Evolutionary conservation across 2,888 invertebrate species (phyloP).

Genomic region (Abrostola tripartita): DNA sequence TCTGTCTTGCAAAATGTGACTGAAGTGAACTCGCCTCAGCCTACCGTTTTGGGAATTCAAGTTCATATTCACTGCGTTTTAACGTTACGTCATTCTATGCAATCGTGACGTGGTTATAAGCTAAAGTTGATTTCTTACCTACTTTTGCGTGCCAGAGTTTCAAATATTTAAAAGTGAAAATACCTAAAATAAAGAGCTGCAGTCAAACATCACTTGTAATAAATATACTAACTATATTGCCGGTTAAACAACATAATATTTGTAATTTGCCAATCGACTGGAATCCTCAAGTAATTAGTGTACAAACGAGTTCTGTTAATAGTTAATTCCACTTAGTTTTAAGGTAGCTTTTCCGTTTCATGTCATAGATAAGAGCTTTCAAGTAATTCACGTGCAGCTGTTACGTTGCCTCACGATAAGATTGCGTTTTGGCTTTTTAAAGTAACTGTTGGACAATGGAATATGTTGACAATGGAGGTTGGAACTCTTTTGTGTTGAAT

Average conservation of each 20-base stretch:
- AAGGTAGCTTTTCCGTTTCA: slow-evolving; percentile 39
- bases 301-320: slow-evolving; percentile 36
- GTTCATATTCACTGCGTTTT: no score
- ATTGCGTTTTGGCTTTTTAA: slow-evolving; percentile 42
- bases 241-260: background rate
- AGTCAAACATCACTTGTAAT: background rate
- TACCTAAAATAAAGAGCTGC: background rate
- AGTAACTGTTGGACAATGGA: slow-evolving; percentile 42
- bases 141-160: no score
- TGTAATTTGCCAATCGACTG: background rate
- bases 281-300: slow-evolving; percentile 19
- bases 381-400: slow-evolving; percentile 45
- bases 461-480: slow-evolving; percentile 28
- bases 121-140: no score
- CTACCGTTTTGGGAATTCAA: no score
- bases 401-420: slow-evolving; percentile 50
- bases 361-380: slow-evolving; percentile 49
- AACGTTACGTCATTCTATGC: no score
- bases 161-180: no score
- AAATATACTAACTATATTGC: background rate
- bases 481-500: slow-evolving; percentile 10
- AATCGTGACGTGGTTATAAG: no score
- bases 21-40: no score
- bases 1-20: no score
- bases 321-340: slow-evolving; percentile 27